phyloP scores from a whole-genome alignment of 2,113 vertebrate species.

The Himantopus leucocephalus region DNA sequence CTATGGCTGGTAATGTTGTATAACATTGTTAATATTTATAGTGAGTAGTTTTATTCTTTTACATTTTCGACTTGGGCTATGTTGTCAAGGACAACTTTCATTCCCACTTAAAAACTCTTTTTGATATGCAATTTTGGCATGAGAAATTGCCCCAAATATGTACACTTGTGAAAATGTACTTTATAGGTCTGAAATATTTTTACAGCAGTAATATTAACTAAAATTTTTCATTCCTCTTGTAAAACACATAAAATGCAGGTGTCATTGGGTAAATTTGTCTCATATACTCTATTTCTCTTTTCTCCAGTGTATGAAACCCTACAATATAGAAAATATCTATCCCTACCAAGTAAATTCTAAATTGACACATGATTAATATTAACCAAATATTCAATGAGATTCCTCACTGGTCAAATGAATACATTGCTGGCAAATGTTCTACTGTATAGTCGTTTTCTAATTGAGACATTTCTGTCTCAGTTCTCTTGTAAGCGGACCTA shows the following conservation, averaged over 20 bases:
- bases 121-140: not conserved
- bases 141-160: not conserved
- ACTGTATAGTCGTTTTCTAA: not conserved
- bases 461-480: not conserved
- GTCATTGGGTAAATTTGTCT: not conserved
- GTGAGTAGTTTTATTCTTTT: not conserved
- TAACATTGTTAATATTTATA: not conserved
- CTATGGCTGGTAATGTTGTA: not conserved
- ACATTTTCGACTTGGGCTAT: not conserved
- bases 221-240: not conserved
- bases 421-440: not conserved
- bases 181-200: not conserved
- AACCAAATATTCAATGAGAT: not conserved
- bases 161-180: not conserved
- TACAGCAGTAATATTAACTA: not conserved
- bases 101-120: not conserved
- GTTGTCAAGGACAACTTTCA: not conserved
- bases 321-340: not conserved
- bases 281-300: not conserved
- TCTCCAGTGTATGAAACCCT: not conserved
- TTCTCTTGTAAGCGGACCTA: not conserved
- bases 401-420: not conserved
- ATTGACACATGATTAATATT: not conserved
- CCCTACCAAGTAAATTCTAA: not conserved
- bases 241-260: not conserved